phyloP scores from a whole-genome alignment of 2,113 vertebrate species.

The Pimephales promelas region DNA sequence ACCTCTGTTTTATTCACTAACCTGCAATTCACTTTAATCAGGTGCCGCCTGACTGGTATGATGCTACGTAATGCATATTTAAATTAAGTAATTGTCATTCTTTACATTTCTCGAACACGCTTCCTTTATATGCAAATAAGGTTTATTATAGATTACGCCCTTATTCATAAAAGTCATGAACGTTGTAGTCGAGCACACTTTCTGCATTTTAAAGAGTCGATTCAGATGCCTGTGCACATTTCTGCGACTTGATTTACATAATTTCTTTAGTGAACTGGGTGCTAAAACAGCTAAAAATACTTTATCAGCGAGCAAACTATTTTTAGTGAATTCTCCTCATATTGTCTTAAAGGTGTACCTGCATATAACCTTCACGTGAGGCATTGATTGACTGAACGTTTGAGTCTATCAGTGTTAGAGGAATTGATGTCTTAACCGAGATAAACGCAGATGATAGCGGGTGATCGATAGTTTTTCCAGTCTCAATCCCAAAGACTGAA shows the following conservation, averaged over 20 bases:
- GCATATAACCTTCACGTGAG: conserved; percentile 35
- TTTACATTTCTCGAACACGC: neutral
- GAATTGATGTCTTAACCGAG: conserved; percentile 45
- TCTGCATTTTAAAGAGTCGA: neutral
- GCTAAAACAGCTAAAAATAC: neutral
- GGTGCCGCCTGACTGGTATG: neutral
- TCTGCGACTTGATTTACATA: neutral
- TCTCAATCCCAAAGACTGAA: conserved; percentile 34
- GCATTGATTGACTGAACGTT: conserved; percentile 32
- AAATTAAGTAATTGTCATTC: conserved; percentile 3
- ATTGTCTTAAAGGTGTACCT: neutral
- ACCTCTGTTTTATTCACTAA: neutral
- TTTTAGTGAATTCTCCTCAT: neutral
- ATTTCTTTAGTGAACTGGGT: neutral
- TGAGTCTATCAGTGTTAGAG: conserved; percentile 13
- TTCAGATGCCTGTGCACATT: neutral
- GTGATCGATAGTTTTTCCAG: conserved; percentile 27
- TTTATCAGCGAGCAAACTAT: neutral
- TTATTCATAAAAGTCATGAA: conserved; percentile 8
- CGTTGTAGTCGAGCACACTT: neutral
- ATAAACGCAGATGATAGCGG: conserved; percentile 29
- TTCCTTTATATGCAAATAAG: conserved; percentile 6
- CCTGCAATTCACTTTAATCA: neutral
- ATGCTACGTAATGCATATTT: neutral
- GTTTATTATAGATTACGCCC: neutral